A percentile compares a stretch with the other conserved stretches of the same genome.
Evolutionary conservation across 2,797 vertebrate genomes (phyloP).

Genomic region (Clarias laeviceps): DNA sequence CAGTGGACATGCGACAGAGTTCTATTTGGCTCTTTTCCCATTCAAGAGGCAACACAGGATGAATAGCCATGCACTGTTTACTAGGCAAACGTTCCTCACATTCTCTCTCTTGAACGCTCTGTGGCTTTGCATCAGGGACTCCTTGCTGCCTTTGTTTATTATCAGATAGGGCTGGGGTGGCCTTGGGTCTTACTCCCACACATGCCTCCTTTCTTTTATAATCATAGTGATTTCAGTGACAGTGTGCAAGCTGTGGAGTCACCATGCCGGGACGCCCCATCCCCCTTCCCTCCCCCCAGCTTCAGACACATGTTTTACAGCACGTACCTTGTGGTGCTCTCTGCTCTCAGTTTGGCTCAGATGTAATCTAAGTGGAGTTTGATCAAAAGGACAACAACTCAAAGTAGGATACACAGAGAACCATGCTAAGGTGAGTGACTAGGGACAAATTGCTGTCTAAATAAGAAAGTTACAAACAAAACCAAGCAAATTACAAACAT

Average conservation of each 20-base stretch:
- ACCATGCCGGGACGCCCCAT: constrained; percentile 70
- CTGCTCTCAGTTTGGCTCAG: constrained; percentile 72
- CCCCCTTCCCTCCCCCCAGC: constrained; percentile 63
- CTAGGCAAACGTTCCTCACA: constrained; percentile 39
- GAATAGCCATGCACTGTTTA: constrained; percentile 55
- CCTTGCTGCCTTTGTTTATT: constrained; percentile 58
- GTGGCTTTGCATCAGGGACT: constrained; percentile 45
- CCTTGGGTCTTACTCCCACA: constrained; percentile 55
- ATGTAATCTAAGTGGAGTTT: constrained; percentile 77
- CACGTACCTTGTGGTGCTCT: constrained; percentile 78
- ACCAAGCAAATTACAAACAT: constrained; percentile 7
- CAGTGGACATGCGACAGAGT: constrained; percentile 66
- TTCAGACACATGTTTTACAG: constrained; percentile 75
- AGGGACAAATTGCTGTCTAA: constrained; percentile 30
- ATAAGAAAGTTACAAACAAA: constrained; percentile 10
- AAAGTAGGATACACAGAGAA: constrained; percentile 39
- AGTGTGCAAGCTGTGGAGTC: constrained; percentile 71
- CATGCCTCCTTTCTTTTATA: constrained; percentile 46
- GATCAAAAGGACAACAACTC: constrained; percentile 70
- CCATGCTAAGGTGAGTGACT: constrained; percentile 47
- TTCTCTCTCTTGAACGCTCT: constrained; percentile 39
- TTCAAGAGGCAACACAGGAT: constrained; percentile 48
- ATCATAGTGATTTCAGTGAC: constrained; percentile 61
- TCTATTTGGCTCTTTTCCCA: constrained; percentile 68
- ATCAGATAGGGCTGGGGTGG: constrained; percentile 38